Base-by-base conservation (phyloP, 2,888 invertebrate genomes). In the Pristionchus exspectatus region DNA sequence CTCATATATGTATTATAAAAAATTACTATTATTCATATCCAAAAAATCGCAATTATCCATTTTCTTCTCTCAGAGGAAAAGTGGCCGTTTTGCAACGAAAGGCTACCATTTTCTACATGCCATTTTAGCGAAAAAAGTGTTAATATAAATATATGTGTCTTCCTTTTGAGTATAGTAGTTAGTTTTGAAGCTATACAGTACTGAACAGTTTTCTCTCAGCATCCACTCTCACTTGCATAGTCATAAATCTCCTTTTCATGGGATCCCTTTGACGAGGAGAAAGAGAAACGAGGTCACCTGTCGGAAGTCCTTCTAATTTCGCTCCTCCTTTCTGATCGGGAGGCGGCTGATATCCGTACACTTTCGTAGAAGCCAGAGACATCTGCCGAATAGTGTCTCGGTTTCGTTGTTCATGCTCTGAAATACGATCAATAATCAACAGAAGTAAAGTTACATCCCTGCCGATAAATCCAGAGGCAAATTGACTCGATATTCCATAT, bases 241-340 rank as follows among this genome's bases (percentile, higher is more conserved):
- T 59, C 59, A 24, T 63, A n/a, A 63, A 63, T 24, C 63, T 24
- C 14, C 56, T 56, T 56, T 56, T 56, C 18, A 21, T 56, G 21
- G 10, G 56, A 5, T 50, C 12, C 44, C 44, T 1, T 56, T 56
- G 56, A 54, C 54, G 54, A 59, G 59, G 12, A 7, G 24, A 63
- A 63, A 63, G 63, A 30, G 33, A 72, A 33, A 72, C 12, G 14
- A 33, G 21, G 27, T 85, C 33, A 85, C 84, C 84, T 18, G 56
- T 33, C 10, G 84, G 84, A 9, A 85, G 59, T 30, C 84, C 84
- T n/a, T 85, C 84, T 10, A 85, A 27, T 38, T 85, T 85, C 59
- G 59, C 18, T 24, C 24, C 33, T 56, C 27, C 18, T 30, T 30
- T 10, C 5, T 74, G 33, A 0, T 24, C 74, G 74, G 16, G 16